phyloP scores from a whole-genome alignment of 1,140 invertebrate species.

The Oncopodura yosiiana region DNA sequence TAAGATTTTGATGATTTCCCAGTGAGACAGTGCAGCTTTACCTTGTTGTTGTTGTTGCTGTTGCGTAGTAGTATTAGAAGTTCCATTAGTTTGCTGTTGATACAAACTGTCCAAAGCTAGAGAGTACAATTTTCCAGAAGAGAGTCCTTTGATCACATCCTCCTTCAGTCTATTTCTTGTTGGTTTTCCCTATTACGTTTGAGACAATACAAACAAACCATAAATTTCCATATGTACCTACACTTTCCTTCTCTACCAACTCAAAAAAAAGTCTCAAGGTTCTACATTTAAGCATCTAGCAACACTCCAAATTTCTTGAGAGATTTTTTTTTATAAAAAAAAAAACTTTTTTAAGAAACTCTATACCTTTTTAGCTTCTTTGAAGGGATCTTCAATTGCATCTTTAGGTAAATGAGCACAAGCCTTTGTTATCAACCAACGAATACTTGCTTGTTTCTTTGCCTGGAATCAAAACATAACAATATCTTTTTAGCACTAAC shows the following conservation, averaged over 20 bases:
- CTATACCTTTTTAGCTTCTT: slow-evolving; percentile 32
- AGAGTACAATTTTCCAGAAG: slow-evolving; percentile 29
- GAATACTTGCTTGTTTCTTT: slow-evolving; percentile 34
- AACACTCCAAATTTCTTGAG: neutral
- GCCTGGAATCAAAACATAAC: slow-evolving; percentile 16
- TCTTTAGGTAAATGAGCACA: slow-evolving; percentile 25
- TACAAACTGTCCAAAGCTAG: slow-evolving; percentile 28
- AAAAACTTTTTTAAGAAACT: neutral
- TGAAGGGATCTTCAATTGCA: slow-evolving; percentile 28
- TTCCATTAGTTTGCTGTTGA: neutral
- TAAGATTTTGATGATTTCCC: slow-evolving; percentile 35
- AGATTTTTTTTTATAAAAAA: neutral
- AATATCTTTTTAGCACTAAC: neutral
- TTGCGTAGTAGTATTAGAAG: neutral
- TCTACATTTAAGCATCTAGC: neutral
- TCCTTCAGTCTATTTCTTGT: slow-evolving; percentile 27
- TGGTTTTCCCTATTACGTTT: slow-evolving; percentile 28
- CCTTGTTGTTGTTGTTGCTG: slow-evolving; percentile 1
- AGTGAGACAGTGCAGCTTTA: slow-evolving; percentile 12
- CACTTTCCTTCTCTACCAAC: too few relatives aligned
- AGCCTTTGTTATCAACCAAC: slow-evolving; percentile 32
- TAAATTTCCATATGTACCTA: too few relatives aligned
- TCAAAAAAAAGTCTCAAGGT: neutral
- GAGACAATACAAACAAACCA: too few relatives aligned
- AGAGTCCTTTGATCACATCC: slow-evolving; percentile 30